A percentile compares a stretch with the other conserved stretches of the same genome.
phyloP scores from a whole-genome alignment of 2,113 vertebrate genomes.

The Ceratotherium simum region DNA sequence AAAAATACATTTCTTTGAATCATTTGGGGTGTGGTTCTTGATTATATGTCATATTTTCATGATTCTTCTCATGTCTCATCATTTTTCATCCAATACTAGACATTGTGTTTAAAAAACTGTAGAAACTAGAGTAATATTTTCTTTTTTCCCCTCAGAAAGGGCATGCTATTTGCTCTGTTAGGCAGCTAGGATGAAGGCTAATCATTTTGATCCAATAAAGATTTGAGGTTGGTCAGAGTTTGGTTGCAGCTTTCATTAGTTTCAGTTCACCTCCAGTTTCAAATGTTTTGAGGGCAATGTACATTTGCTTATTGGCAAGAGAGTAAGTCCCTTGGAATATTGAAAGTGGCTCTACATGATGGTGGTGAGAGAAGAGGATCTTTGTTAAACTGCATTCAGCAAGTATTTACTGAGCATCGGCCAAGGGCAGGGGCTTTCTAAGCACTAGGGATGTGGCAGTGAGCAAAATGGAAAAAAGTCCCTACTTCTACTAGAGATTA shows the following conservation, averaged over 20 bases:
- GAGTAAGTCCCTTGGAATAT: background rate
- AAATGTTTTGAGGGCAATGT: background rate
- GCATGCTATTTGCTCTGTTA: background rate
- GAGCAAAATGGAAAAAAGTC: background rate
- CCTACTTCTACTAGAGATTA: background rate
- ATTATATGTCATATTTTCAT: background rate
- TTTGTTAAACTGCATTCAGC: background rate
- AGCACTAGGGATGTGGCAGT: background rate
- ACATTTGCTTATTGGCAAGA: constrained; percentile 39
- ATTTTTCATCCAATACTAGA: background rate
- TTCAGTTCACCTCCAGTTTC: background rate
- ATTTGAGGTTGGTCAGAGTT: constrained; percentile 4
- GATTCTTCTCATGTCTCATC: background rate
- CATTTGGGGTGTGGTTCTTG: background rate
- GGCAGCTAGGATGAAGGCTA: background rate
- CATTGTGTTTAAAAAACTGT: background rate
- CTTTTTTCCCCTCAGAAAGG: background rate
- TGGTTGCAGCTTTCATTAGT: background rate
- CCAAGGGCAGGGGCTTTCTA: background rate
- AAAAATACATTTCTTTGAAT: background rate
- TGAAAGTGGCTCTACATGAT: background rate
- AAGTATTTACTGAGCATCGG: background rate
- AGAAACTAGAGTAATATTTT: background rate
- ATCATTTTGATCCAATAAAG: background rate
- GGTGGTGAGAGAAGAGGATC: background rate